Percentiles rank a stretch among this genome's conserved stretches.
Conservation (phyloP, 2,888 invertebrate species). For the Colostygia pectinataria region DNA sequence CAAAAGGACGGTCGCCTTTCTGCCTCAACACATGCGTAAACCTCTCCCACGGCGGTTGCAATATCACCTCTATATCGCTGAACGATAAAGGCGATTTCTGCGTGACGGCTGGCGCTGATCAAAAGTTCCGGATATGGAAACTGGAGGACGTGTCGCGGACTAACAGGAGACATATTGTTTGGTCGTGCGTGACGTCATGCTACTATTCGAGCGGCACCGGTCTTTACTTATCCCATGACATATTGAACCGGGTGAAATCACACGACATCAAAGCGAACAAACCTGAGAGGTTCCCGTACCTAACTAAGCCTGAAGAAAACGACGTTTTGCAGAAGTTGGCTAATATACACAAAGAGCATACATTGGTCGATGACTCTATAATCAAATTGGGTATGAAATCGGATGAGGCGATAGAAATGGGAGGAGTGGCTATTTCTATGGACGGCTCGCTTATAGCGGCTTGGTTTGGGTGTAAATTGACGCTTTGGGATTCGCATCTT, state of each 20-base stretch:
- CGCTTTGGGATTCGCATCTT: constrained; percentile 72
- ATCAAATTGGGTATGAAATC: constrained; percentile 40
- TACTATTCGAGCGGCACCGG: constrained; percentile 72
- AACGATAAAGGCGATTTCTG: constrained; percentile 66
- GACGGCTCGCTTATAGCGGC: constrained; percentile 79
- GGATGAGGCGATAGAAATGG: constrained; percentile 61
- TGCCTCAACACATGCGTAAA: constrained; percentile 69
- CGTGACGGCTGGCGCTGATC: constrained; percentile 71
- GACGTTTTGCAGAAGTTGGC: constrained; percentile 62
- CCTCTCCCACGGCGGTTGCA: constrained; percentile 71
- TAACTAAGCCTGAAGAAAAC: constrained; percentile 43
- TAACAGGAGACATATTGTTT: constrained; percentile 42
- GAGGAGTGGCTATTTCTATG: constrained; percentile 71
- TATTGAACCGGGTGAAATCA: constrained; percentile 61
- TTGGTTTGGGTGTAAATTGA: constrained; percentile 76
- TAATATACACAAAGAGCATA: constrained; percentile 62
- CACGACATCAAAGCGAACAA: constrained; percentile 41
- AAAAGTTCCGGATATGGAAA: constrained; percentile 73
- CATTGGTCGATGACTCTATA: constrained; percentile 36
- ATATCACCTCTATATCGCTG: constrained; percentile 62
- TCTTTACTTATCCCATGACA: constrained; percentile 57
- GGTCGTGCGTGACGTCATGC: constrained; percentile 71
- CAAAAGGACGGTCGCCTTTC: constrained; percentile 48
- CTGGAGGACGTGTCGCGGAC: constrained; percentile 46
- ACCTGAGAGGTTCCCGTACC: constrained; percentile 49